These are phyloP conservation scores for Mesochorus sp. DNA, from an alignment of 2,888 invertebrate genomes.

Conservation along the genomic window DNA sequence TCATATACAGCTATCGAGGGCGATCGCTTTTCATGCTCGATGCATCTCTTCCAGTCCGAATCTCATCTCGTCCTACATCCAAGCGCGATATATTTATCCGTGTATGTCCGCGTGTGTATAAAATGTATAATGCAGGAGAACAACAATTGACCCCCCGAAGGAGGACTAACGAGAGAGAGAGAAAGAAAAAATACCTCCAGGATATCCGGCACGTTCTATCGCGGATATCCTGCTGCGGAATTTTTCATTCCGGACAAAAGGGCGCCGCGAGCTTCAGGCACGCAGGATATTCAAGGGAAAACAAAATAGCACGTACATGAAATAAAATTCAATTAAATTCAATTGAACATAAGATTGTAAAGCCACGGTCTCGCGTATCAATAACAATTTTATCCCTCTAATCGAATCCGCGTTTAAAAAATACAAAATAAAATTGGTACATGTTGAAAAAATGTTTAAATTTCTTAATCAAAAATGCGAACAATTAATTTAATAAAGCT, in stretches of 20 bases:
- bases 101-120: background rate
- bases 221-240: slow-evolving; percentile 54
- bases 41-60: background rate
- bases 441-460: too few relatives aligned
- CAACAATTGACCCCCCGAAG: slow-evolving; percentile 3
- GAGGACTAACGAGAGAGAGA: background rate
- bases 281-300: background rate
- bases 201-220: slow-evolving; percentile 51
- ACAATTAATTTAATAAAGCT: too few relatives aligned
- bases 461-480: too few relatives aligned
- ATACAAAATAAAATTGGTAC: too few relatives aligned
- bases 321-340: background rate
- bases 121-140: background rate
- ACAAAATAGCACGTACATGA: background rate
- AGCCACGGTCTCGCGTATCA: too few relatives aligned
- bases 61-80: background rate
- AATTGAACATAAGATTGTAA: too few relatives aligned
- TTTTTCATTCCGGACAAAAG: background rate
- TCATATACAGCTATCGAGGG: slow-evolving; percentile 25
- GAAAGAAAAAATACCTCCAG: slow-evolving; percentile 13
- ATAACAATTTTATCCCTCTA: too few relatives aligned
- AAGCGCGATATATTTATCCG: background rate
- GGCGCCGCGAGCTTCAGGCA: background rate
- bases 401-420: too few relatives aligned
- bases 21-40: slow-evolving; percentile 20